Evolutionary conservation across 2,113 vertebrate species (phyloP).

Genomic region (Pachycephala philippinensis): DNA sequence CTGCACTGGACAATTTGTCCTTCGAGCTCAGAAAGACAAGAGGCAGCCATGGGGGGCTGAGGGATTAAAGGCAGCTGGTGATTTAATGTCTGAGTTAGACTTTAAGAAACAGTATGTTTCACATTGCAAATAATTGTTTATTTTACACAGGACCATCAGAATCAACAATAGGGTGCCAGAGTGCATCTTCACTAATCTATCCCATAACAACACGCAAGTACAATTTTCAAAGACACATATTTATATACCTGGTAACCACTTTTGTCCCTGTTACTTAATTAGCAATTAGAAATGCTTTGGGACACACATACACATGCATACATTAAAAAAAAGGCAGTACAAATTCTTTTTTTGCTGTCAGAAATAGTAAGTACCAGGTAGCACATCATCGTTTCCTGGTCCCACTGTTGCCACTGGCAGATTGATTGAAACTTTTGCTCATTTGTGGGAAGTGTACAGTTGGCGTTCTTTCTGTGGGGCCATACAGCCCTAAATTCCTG

Average conservation of each 20-base stretch:
- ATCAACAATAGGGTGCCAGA: not conserved
- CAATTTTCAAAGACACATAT: not conserved
- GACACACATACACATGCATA: not conserved
- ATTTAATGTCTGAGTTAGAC: conserved; percentile 24
- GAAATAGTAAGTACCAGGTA: not conserved
- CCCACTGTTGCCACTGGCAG: conserved; percentile 57
- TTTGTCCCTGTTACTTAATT: not conserved
- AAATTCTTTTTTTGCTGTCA: not conserved
- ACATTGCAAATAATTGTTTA: conserved; percentile 41
- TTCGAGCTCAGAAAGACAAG: not conserved
- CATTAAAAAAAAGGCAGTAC: not conserved
- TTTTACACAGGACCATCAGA: conserved; percentile 31
- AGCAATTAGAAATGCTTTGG: not conserved
- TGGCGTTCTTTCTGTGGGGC: conserved; percentile 89
- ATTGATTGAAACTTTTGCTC: conserved; percentile 81
- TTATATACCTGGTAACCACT: not conserved
- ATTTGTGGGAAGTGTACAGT: conserved; percentile 91
- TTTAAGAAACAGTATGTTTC: conserved; percentile 4
- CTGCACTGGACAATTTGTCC: not conserved
- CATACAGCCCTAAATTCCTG: conserved; percentile 92
- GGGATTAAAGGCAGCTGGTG: conserved; percentile 25
- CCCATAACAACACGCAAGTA: not conserved
- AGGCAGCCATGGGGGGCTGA: not conserved
- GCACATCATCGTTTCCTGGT: conserved; percentile 78
- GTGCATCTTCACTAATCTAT: not conserved